phyloP scores from a whole-genome alignment of 2,797 vertebrate species.

The Lutjanus argentimaculatus region DNA sequence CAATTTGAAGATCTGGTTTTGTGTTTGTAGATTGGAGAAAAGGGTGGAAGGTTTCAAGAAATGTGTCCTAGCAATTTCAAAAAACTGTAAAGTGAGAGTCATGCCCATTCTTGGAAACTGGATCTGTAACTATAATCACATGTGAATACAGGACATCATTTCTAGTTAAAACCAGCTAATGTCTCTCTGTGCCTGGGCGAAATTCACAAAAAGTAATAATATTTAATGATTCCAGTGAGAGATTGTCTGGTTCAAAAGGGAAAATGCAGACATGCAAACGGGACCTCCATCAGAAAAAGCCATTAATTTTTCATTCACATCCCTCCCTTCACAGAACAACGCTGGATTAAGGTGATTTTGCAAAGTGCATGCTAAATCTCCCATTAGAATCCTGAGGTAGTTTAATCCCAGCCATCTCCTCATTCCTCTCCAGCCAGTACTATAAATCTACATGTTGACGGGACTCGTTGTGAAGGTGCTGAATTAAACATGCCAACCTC shows the following conservation, averaged over 20 bases:
- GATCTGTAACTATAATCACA: constrained; percentile 27
- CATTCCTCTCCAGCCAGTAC: constrained; percentile 60
- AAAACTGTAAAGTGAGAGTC: background rate
- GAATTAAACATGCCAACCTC: constrained; percentile 81
- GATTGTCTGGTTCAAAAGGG: constrained; percentile 27
- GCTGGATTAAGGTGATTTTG: constrained; percentile 70
- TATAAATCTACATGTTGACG: constrained; percentile 72
- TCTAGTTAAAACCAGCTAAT: constrained; percentile 19
- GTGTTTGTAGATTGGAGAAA: too few relatives aligned
- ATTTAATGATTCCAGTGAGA: constrained; percentile 6
- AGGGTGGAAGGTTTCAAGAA: too few relatives aligned
- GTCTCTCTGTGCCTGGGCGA: background rate
- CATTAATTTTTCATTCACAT: constrained; percentile 48
- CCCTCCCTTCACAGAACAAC: constrained; percentile 40
- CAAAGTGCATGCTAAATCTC: constrained; percentile 65
- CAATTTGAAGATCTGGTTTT: too few relatives aligned
- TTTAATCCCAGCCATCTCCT: constrained; percentile 73
- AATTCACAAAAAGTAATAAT: constrained; percentile 13
- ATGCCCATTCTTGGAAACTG: constrained; percentile 2
- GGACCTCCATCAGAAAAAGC: constrained; percentile 35
- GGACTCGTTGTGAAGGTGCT: constrained; percentile 60
- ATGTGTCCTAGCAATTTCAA: too few relatives aligned
- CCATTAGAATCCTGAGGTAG: constrained; percentile 67
- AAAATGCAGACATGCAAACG: constrained; percentile 26
- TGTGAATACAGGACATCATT: background rate